A percentile compares a stretch with the other conserved stretches of the same genome.
These are phyloP conservation scores for Buphagus erythrorhynchus DNA, from an alignment of 2,797 vertebrate genomes.

Conservation along the genomic window DNA sequence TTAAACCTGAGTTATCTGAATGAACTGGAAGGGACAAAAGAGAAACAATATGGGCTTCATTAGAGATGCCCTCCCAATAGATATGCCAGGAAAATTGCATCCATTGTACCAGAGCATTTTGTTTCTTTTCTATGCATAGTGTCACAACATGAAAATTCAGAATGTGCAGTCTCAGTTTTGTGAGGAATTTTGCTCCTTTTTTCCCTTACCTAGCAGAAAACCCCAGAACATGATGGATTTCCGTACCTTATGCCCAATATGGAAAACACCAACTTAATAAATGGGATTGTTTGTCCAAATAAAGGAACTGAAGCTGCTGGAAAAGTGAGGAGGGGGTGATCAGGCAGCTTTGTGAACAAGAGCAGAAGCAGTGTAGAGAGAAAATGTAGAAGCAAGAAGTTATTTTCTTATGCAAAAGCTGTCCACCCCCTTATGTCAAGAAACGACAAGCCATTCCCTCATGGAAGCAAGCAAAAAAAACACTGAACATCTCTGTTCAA, in stretches of 20 bases:
- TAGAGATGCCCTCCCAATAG: background rate
- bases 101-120: background rate
- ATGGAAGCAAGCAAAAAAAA: background rate
- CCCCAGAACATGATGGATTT: background rate
- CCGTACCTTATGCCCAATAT: fast-evolving
- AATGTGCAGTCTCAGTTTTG: background rate
- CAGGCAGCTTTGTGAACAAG: background rate
- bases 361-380: background rate
- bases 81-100: background rate
- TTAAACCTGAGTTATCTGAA: background rate
- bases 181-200: background rate
- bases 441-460: constrained; percentile 1
- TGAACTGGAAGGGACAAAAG: background rate
- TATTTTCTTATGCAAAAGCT: constrained; percentile 40
- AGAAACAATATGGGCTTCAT: background rate
- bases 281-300: background rate
- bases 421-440: constrained; percentile 41
- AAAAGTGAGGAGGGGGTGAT: background rate
- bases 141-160: background rate
- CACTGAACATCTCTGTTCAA: background rate
- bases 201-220: background rate
- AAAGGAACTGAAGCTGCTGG: background rate
- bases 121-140: background rate
- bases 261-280: background rate
- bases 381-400: constrained; percentile 5